phyloP scores from a whole-genome alignment of 2,888 invertebrate species.

The Platycnemis pennipes region DNA sequence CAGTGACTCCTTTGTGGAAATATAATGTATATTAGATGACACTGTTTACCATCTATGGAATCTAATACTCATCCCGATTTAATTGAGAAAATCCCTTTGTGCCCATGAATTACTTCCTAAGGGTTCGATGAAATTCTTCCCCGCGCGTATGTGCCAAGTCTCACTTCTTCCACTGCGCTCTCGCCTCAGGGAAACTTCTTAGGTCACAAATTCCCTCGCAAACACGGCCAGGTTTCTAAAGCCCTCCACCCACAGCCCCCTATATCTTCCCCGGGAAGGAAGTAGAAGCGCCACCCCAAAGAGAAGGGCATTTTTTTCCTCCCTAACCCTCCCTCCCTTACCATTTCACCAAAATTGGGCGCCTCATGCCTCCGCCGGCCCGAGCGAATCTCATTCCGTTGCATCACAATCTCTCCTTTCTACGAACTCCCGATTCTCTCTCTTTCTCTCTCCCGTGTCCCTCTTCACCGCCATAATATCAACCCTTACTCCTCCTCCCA shows the following conservation, averaged over 20 bases:
- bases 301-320: neutral
- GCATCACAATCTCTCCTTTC: neutral
- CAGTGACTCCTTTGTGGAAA: neutral
- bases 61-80: slow-evolving; percentile 16
- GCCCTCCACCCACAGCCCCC: neutral
- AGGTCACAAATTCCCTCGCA: neutral
- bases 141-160: neutral
- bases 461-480: slow-evolving; percentile 37
- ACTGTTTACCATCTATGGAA: too few relatives aligned
- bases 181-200: neutral
- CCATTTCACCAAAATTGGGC: neutral
- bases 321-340: neutral
- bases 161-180: neutral
- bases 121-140: neutral
- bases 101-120: neutral
- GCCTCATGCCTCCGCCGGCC: neutral
- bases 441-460: neutral
- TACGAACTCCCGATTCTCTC: neutral
- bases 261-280: neutral
- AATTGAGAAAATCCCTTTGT: neutral
- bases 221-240: neutral
- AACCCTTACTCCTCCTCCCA: neutral
- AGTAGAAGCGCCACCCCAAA: neutral
- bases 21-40: too few relatives aligned
- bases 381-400: slow-evolving; percentile 1